Evolutionary conservation across 2,797 vertebrate species (phyloP).

Genomic region (Premnoplex brunnescens): DNA sequence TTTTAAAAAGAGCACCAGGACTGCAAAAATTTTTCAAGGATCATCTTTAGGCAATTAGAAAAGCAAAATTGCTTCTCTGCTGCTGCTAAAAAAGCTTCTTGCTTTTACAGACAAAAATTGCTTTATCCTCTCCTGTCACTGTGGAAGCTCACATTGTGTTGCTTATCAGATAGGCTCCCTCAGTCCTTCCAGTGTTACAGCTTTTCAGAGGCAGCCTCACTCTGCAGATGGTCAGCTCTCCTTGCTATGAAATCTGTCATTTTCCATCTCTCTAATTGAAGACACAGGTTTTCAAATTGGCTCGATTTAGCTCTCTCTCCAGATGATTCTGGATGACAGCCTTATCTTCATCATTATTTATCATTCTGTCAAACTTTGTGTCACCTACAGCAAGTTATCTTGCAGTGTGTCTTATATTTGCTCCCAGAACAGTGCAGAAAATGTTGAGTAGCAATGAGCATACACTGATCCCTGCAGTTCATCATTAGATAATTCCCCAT

Average conservation of each 20-base stretch:
- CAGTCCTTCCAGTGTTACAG: not conserved
- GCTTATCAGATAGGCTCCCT: not conserved
- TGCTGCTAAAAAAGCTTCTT: not conserved
- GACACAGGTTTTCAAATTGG: not conserved
- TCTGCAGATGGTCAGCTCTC: not conserved
- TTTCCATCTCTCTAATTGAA: not conserved
- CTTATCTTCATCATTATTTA: constrained; percentile 17
- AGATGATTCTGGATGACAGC: not conserved
- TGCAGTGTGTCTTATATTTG: not conserved
- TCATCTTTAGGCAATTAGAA: not conserved
- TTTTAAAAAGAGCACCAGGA: not conserved
- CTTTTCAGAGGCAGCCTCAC: not conserved
- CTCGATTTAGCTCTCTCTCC: not conserved
- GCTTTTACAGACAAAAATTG: not conserved
- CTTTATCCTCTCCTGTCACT: not conserved
- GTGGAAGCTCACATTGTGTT: not conserved
- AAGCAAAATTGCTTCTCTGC: not conserved
- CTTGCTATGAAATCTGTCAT: not conserved
- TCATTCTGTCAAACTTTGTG: not conserved
- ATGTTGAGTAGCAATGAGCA: not conserved
- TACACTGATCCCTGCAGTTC: not conserved
- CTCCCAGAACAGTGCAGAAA: not conserved
- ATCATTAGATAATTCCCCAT: not conserved
- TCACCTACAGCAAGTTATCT: not conserved
- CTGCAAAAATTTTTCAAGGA: not conserved